phyloP scores from a whole-genome alignment of 1,140 invertebrate genomes.

The Achatina immaculata region DNA sequence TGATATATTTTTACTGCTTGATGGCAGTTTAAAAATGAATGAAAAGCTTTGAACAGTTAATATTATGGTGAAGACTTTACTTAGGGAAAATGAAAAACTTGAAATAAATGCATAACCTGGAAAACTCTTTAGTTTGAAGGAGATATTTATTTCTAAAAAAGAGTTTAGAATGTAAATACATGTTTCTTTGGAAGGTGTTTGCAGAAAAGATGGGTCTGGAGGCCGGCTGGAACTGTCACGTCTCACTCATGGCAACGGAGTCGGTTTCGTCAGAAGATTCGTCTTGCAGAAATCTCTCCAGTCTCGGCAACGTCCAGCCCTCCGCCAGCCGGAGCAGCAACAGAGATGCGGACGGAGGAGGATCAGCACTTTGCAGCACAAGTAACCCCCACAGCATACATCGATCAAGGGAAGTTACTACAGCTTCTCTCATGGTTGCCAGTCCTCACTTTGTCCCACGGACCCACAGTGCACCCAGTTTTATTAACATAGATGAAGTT shows the following conservation, averaged over 20 bases:
- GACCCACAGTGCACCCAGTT: slow-evolving; percentile 61
- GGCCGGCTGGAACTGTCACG: slow-evolving; percentile 99
- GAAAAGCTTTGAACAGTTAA: no score
- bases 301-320: slow-evolving; percentile 13
- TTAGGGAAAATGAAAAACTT: no score
- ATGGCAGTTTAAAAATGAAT: no score
- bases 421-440: background rate
- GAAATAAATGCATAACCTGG: no score
- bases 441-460: slow-evolving; percentile 25
- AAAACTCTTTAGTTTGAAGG: no score
- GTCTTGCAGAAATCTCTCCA: slow-evolving; percentile 27
- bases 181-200: slow-evolving; percentile 79
- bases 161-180: no score
- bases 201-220: slow-evolving; percentile 98
- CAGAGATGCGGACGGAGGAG: background rate
- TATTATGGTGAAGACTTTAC: no score
- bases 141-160: no score
- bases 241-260: slow-evolving; percentile 78
- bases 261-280: slow-evolving; percentile 28
- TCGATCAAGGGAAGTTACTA: background rate
- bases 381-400: slow-evolving; percentile 9
- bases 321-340: background rate
- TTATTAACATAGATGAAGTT: slow-evolving; percentile 55
- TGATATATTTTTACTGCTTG: no score
- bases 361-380: no score